Evolutionary conservation across 2,797 vertebrate genomes (phyloP).

Genomic region (Alectoris magna): DNA sequence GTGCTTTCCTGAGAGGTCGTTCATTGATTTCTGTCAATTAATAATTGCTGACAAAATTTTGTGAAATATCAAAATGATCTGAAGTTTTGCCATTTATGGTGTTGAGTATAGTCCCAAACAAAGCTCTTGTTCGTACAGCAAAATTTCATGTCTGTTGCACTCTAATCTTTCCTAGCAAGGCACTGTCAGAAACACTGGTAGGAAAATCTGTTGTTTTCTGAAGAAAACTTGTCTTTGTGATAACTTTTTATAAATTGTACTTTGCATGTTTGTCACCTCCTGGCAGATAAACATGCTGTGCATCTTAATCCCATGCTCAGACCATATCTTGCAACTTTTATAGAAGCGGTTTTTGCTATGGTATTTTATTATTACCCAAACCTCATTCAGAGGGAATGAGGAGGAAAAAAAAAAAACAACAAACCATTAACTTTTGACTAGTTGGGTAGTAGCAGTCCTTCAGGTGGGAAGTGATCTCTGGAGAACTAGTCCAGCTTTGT

Average conservation of each 20-base stretch:
- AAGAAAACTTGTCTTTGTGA: background rate
- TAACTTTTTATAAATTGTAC: background rate
- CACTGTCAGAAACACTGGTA: background rate
- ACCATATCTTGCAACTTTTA: background rate
- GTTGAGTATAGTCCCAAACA: background rate
- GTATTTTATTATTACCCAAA: background rate
- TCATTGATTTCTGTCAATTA: background rate
- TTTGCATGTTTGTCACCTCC: background rate
- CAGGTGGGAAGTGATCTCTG: background rate
- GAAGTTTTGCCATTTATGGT: background rate
- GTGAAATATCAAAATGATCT: background rate
- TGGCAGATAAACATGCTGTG: background rate
- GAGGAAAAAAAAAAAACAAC: background rate
- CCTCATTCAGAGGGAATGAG: background rate
- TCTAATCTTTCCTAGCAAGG: background rate
- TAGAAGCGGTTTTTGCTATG: background rate
- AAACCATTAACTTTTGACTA: accelerated
- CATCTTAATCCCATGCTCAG: background rate
- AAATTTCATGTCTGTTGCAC: background rate
- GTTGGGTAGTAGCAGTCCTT: background rate
- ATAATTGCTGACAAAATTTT: accelerated
- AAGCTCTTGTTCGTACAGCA: background rate
- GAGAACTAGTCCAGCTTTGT: background rate
- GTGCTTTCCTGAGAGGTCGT: background rate
- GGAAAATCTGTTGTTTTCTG: background rate